Evolutionary conservation across 2,888 invertebrate genomes (phyloP).

Genomic region (Pteria penguin): DNA sequence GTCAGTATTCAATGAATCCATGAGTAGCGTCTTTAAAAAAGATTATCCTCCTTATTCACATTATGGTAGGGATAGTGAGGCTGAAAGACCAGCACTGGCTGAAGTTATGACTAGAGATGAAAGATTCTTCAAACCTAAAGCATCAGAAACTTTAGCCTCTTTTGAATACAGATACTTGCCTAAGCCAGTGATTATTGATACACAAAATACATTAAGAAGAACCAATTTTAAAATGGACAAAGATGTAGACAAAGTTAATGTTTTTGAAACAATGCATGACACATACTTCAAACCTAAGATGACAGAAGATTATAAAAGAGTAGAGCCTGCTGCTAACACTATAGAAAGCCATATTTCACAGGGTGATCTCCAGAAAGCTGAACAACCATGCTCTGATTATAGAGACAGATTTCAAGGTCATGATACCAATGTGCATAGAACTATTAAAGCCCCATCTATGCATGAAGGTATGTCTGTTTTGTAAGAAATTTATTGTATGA

Average conservation of each 20-base stretch:
- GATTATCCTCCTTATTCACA: slow-evolving; percentile 69
- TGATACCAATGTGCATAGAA: slow-evolving; percentile 63
- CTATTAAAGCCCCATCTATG: slow-evolving; percentile 65
- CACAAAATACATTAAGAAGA: slow-evolving; percentile 60
- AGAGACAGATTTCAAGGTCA: slow-evolving; percentile 69
- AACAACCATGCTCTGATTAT: slow-evolving; percentile 72
- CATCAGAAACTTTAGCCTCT: slow-evolving; percentile 70
- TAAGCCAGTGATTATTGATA: slow-evolving; percentile 63
- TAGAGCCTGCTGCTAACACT: slow-evolving; percentile 47
- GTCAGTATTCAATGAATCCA: slow-evolving; percentile 54
- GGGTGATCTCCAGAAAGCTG: slow-evolving; percentile 72
- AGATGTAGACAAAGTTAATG: slow-evolving; percentile 70
- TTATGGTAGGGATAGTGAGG: slow-evolving; percentile 56
- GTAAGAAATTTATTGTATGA: no score
- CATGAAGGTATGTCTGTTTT: slow-evolving; percentile 74
- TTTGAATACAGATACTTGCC: slow-evolving; percentile 65
- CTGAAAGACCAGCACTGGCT: slow-evolving; percentile 70
- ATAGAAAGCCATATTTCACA: slow-evolving; percentile 68
- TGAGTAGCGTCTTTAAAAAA: slow-evolving; percentile 71
- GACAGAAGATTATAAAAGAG: slow-evolving; percentile 44
- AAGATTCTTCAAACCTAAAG: slow-evolving; percentile 66
- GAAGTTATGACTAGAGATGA: slow-evolving; percentile 74
- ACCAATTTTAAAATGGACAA: slow-evolving; percentile 78
- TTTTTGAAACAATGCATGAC: slow-evolving; percentile 72
- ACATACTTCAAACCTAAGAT: slow-evolving; percentile 70